Base-by-base conservation (phyloP, 2,797 vertebrate species). In the Calcarius lapponicus region DNA sequence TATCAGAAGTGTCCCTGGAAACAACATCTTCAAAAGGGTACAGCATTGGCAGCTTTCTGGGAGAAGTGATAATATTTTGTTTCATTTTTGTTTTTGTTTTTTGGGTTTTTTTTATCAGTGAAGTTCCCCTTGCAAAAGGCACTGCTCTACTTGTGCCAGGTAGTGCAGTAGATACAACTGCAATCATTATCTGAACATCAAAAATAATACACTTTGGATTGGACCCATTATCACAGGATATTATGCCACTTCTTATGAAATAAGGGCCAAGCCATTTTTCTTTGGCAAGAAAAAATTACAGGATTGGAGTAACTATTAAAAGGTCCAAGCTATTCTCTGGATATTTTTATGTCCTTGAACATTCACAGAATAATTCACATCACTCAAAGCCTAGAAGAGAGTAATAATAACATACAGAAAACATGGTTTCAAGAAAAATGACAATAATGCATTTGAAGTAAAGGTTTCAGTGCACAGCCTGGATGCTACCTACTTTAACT, bases 1-100 rank as follows among this genome's bases (percentile, higher is more conserved):
- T 96, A 87, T 80, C 76, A 96, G 75, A 86, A 62, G 10, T 81
- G 69, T 19, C 60, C 4, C 12, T 47, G 48, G 54, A 92, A 96
- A 79, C 4, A 58, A 21, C 6, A 10, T 82, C 81, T 84, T 75
- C 79, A 61, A 80, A 94, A 88, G 29, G 17, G 21, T 42, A 78
- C 38, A 86, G 28, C 25, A 56, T 2, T 79, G 58, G 32, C 60
- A 87, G 40, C 42, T 86, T 81, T 88, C 60, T 60, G 34, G 26
- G 13, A 19, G 18, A 93, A 91, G 66, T 61, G 57, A 82, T 74
- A 65, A 36, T 72, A 58, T 51, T 91, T 94, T 69, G 4, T 74
- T 90, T 83, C 25, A 5, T 1, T 43, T 79, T 76, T 20, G 2
- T 8, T 21, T 40, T 36, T 36, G 36, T 36, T 36, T 36, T 36